Percentiles rank a stretch among this genome's conserved stretches.
phyloP scores from a whole-genome alignment of 2,888 invertebrate species.

The Metellina segmentata region DNA sequence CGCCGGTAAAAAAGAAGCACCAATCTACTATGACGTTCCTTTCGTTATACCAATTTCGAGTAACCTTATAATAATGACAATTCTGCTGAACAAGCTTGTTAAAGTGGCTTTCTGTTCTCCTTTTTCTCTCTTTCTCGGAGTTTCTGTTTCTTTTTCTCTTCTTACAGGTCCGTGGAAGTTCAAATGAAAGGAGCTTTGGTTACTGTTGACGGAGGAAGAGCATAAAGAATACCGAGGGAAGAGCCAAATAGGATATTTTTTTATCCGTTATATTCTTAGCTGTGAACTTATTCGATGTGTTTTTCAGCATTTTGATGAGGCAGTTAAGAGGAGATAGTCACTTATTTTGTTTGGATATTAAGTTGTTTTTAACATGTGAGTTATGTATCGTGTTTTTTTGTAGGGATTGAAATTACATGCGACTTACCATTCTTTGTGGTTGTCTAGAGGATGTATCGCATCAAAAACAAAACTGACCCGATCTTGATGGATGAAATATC shows the following conservation, averaged over 20 bases:
- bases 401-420: too few relatives aligned
- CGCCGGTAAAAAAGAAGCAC: not conserved
- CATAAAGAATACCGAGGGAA: not conserved
- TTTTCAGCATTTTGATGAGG: not conserved
- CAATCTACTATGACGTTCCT: slow-evolving; percentile 17
- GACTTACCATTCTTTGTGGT: too few relatives aligned
- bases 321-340: not conserved
- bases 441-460: too few relatives aligned
- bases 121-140: slow-evolving; percentile 17
- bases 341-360: not conserved
- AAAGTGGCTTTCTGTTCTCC: slow-evolving; percentile 30
- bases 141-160: not conserved
- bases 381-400: too few relatives aligned
- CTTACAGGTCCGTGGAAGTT: not conserved
- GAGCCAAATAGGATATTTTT: not conserved
- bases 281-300: not conserved
- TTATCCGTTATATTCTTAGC: not conserved
- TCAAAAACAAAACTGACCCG: too few relatives aligned
- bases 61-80: slow-evolving; percentile 41
- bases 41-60: slow-evolving; percentile 41
- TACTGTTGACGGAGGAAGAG: slow-evolving; percentile 37
- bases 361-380: not conserved
- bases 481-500: too few relatives aligned
- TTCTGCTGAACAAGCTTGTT: slow-evolving; percentile 62
- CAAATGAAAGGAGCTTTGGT: slow-evolving; percentile 11